Base-by-base conservation (phyloP, 2,888 invertebrate species). In the Cheilosia vulpina region DNA sequence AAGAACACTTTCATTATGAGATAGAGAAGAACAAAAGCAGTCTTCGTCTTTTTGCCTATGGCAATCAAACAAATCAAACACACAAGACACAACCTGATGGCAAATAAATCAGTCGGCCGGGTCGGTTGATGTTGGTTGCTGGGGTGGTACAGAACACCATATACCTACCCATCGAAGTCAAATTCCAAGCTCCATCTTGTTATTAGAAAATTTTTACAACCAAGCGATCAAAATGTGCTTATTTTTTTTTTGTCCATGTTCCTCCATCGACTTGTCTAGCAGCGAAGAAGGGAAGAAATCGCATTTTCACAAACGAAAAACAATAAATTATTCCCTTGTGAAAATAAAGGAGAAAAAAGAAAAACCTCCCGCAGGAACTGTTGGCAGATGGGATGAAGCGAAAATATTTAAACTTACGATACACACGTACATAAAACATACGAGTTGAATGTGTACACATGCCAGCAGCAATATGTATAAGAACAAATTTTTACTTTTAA, bases 31-130 rank as follows among this genome's bases (percentile, higher is more conserved):
- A 50, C 53, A 65, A 66, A 38, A 43, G 19, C 7, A 15, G 57
- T 15, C 57, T 13, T 41, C 15, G 15, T 17, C 21, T 6, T 38
- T 24, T 53, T 34, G n/a, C 66, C 53, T 15, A 15, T 24, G 69
- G 68, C 68, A 69, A 69, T 69, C 68, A 62, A 69, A 77, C 77
- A 77, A 77, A 69, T 77, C 77, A 77, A 69, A 69, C 77, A 76
- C 77, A 60, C 21, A 21, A 21, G 5, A 27, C 27, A 27, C 58
- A 76, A 45, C 52, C 60, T 45, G 31, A 60, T 66, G 76, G 43
- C 60, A 76, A 53, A 76, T 76, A 68, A 68, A 68, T 68, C 60
- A 66, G 66, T 31, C 24, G 21, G 24, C 24, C 41, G 34, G 4
- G 21, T n/a, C 45, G 45, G 38, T 38, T 38, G 24, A 34, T 5